phyloP scores from a whole-genome alignment of 2,888 invertebrate genomes.

The Himalopsyche kuldschensis region DNA sequence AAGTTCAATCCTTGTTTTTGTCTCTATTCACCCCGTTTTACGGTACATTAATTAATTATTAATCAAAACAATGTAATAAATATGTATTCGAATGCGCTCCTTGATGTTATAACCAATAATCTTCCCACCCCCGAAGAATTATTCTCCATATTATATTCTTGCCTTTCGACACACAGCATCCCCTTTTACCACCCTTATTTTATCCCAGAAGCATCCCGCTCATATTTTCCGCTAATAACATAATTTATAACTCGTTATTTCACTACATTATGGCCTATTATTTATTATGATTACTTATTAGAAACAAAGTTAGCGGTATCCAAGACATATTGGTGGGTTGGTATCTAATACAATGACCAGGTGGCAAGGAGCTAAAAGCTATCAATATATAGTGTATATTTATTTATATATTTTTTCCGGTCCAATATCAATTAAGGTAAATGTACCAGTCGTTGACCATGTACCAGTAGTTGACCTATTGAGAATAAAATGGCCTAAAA shows the following conservation, averaged over 20 bases:
- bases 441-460: no score
- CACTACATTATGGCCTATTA: slow-evolving; percentile 35
- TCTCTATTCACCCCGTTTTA: no score
- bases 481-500: no score
- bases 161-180: neutral
- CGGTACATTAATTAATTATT: no score
- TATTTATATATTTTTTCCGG: neutral
- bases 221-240: slow-evolving; percentile 38
- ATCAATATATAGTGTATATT: neutral
- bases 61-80: no score
- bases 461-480: no score
- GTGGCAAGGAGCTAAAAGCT: neutral
- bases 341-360: neutral
- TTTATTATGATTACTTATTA: slow-evolving; percentile 38
- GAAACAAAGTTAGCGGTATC: slow-evolving; percentile 1
- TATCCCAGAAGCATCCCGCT: neutral
- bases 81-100: neutral
- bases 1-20: no score
- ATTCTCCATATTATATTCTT: neutral
- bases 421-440: no score
- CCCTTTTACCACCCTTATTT: neutral
- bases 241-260: slow-evolving; percentile 38
- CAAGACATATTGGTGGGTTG: neutral
- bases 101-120: neutral
- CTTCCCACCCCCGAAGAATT: neutral